Evolutionary conservation across 2,888 invertebrate species (phyloP).

Genomic region (Noctua fimbriata): DNA sequence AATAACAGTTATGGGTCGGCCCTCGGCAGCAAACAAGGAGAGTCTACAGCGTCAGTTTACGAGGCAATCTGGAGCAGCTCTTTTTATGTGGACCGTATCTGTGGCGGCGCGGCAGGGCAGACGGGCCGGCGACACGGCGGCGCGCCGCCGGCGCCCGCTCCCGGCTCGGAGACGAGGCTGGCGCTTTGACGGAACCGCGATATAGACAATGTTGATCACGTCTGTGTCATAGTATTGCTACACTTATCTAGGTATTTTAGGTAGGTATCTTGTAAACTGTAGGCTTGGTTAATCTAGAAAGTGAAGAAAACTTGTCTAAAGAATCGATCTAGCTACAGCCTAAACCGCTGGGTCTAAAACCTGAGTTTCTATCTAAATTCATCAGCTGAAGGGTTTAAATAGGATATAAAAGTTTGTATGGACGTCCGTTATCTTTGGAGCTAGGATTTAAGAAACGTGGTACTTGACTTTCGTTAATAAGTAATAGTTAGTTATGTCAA

Average conservation of each 20-base stretch:
- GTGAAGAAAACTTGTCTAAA: not conserved
- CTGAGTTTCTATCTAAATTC: not conserved
- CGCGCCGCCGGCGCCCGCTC: slow-evolving; percentile 71
- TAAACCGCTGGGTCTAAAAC: not conserved
- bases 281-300: not conserved
- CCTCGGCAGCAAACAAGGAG: slow-evolving; percentile 51
- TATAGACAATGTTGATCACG: slow-evolving; percentile 9
- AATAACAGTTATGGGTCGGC: slow-evolving; percentile 50
- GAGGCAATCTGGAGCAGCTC: slow-evolving; percentile 83
- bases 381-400: not conserved
- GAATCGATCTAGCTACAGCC: not conserved
- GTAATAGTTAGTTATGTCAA: not conserved
- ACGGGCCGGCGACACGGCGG: slow-evolving; percentile 83
- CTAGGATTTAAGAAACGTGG: not conserved
- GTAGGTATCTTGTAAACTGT: not conserved
- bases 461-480: not conserved
- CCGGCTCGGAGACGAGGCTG: slow-evolving; percentile 53
- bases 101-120: slow-evolving; percentile 76
- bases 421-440: not conserved
- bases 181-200: slow-evolving; percentile 14
- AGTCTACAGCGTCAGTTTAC: slow-evolving; percentile 74
- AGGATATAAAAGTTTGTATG: no score
- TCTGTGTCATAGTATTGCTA: slow-evolving; percentile 28
- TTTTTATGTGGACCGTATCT: slow-evolving; percentile 74
- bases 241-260: not conserved